Evolutionary conservation across 2,113 vertebrate genomes (phyloP).

Genomic region (Reinhardtius hippoglossoides): DNA sequence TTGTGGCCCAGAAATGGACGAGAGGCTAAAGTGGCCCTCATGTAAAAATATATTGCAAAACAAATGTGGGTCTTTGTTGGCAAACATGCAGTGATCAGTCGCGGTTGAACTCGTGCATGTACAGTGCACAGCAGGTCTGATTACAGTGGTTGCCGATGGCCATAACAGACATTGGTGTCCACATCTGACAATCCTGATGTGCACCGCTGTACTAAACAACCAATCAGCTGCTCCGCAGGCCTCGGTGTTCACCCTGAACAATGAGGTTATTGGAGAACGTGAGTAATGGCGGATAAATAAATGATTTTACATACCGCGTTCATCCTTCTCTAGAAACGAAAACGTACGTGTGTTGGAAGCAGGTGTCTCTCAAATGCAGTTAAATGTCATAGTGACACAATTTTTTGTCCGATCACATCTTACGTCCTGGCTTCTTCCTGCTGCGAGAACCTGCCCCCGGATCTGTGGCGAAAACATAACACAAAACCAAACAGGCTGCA

Average conservation of each 20-base stretch:
- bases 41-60: too few relatives aligned
- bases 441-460: background rate
- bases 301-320: constrained; percentile 43
- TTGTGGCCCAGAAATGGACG: too few relatives aligned
- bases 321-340: background rate
- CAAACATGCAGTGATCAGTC: too few relatives aligned
- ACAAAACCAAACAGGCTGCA: constrained; percentile 29
- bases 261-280: background rate
- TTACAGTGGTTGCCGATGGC: too few relatives aligned
- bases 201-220: background rate
- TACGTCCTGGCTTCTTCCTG: constrained; percentile 8
- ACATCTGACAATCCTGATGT: background rate
- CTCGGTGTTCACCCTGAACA: constrained; percentile 11
- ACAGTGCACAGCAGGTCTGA: too few relatives aligned
- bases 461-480: too few relatives aligned
- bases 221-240: constrained; percentile 9
- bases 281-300: background rate
- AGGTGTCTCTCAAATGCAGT: background rate
- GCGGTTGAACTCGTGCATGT: too few relatives aligned
- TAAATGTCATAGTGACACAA: background rate
- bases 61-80: too few relatives aligned
- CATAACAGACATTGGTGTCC: too few relatives aligned
- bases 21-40: too few relatives aligned
- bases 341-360: too few relatives aligned
- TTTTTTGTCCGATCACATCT: background rate